Evolutionary conservation across 2,888 invertebrate genomes (phyloP), one percentile per base, ranked within the genome.

Genomic region (Himalopsyche japonica): DNA sequence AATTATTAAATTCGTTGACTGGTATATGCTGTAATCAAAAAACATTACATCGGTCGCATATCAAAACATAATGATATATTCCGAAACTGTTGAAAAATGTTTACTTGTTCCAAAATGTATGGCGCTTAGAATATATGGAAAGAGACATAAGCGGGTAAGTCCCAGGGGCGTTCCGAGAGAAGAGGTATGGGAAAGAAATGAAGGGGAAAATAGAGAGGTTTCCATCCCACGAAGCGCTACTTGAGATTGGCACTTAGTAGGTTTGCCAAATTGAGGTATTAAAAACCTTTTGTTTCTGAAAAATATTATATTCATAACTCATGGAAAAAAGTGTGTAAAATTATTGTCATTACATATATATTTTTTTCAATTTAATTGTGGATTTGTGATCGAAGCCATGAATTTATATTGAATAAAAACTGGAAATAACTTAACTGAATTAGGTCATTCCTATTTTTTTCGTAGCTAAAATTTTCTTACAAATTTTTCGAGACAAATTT

Each of bases 211-310:
- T 30, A n/a, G 79, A 64, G 30, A 43, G 79, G 27, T 3, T 49
- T 43, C 77, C 20, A 30, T 24, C 47, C 27, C 34, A 49, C 79
- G 78, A 20, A 27, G 79, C 78, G 48, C 47, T 79, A 49, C 79
- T 32, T 82, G 48, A 82, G 82, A 82, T 82, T 82, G 82, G 82
- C 82, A 82, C 82, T 82, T 82, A 82, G 79, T 32, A 79, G 82
- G 79, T 82, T 78, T 82, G 48, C 78, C 34, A n/a, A 49, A 34
- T 57, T 57, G 20, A 57, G 57, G 57, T 57, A 24, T 57, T 20
- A 20, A 57, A 24, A 20, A 57, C 57, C 57, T 57, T 57, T 57
- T 57, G 49, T n/a, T 24, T 3, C 15, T 4, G 57, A 20, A 57
- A 43, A 43, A n/a, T n/a, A n/a, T n/a, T n/a, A n/a, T n/a, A n/a